Base-by-base conservation (phyloP, 2,888 invertebrate genomes). In the Choreutis nemorana region DNA sequence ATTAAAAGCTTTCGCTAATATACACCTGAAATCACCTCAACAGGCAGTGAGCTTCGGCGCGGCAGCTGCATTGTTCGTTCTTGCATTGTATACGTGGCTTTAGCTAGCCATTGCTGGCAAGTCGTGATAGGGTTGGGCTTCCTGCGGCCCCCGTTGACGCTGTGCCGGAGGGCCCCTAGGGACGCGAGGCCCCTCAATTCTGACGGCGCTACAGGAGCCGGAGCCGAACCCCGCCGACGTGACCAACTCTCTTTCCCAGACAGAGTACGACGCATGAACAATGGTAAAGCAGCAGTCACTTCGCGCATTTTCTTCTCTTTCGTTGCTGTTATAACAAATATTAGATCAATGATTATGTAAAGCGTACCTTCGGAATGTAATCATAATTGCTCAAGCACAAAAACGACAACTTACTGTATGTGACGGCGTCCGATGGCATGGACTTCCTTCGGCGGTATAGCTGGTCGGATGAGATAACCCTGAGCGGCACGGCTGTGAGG, bases 21-120 rank as follows among this genome's bases (percentile, higher is more conserved):
- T 54, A 57, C 62, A 66, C 66, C 64, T 62, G 66, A 58, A 48
- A 70, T 67, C 60, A 73, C 75, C 70, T 77, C 73, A 49, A 58
- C 65, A 36, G 75, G 75, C 30, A 75, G 58, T n/a, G 73, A 71
- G 39, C 68, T 58, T 10, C 73, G 48, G 21, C 73, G 65, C 0
- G 59, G 62, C 14, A 50, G 37, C 2, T 50, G 44, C 15, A 42
- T 36, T 1, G 48, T 31, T 9, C 42, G 39, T 31, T 59, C 65
- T 7, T 57, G 60, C 3, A 46, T 43, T 15, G 35, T 44, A 41
- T 44, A 48, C 1, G 50, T 41, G 9, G 61, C 36, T 30, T 51
- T 61, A 11, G 54, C 50, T 9, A 66, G 42, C 64, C 64, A 68
- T 23, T 64, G 66, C 14, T 63, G 65, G 48, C 62, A 67, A 3